Percentiles rank a stretch among this genome's conserved stretches.
Evolutionary conservation across 2,113 vertebrate genomes (phyloP).

Genomic region (Paraplagusia blochii): DNA sequence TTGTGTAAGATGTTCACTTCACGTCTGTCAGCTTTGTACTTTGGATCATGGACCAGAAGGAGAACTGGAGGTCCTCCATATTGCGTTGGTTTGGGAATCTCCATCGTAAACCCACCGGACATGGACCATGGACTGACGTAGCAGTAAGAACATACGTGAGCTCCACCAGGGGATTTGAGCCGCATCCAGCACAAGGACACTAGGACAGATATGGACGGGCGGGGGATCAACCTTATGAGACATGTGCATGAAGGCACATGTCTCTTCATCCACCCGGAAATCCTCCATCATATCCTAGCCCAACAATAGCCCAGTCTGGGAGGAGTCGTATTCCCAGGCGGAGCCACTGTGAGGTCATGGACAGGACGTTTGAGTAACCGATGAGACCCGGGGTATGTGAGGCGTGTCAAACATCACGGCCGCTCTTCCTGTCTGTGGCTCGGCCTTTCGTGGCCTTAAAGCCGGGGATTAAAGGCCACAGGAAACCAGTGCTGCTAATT

Average conservation of each 20-base stretch:
- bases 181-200: slow-evolving; percentile 8
- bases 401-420: slow-evolving; percentile 25
- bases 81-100: no score
- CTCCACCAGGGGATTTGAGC: neutral
- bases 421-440: slow-evolving; percentile 50
- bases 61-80: no score
- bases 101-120: no score
- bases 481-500: slow-evolving; percentile 62
- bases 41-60: no score
- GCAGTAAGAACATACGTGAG: neutral
- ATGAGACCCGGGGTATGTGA: slow-evolving; percentile 21
- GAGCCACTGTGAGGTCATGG: slow-evolving; percentile 45
- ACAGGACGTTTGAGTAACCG: slow-evolving; percentile 33
- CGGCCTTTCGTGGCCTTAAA: slow-evolving; percentile 46
- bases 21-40: no score
- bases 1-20: no score
- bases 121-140: neutral
- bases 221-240: slow-evolving; percentile 13
- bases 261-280: slow-evolving; percentile 9
- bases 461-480: slow-evolving; percentile 61
- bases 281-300: slow-evolving; percentile 35
- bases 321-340: slow-evolving; percentile 41
- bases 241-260: slow-evolving; percentile 5
- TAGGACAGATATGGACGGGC: slow-evolving; percentile 3
- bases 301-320: slow-evolving; percentile 20